phyloP scores from a whole-genome alignment of 35 echinoderm and acorn worm species.

The Patiria miniata region DNA sequence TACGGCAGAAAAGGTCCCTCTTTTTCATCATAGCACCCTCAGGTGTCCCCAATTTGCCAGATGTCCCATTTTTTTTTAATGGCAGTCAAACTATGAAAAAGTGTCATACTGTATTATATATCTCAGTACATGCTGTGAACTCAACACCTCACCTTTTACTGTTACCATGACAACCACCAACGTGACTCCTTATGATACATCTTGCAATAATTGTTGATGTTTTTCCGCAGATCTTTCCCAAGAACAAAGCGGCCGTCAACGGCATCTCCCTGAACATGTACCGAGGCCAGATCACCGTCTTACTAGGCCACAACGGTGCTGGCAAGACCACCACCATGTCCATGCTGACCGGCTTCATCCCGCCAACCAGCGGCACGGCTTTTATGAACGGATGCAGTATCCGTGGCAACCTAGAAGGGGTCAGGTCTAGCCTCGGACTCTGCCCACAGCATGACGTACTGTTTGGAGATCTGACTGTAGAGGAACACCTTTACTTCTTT shows the following conservation, averaged over 20 bases:
- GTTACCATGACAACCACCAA: too few relatives aligned
- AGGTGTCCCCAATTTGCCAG: too few relatives aligned
- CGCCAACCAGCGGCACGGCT: conserved; percentile 60
- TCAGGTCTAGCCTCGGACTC: conserved; percentile 70
- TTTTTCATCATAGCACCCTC: too few relatives aligned
- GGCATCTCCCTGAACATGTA: conserved; percentile 78
- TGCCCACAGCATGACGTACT: conserved; percentile 87
- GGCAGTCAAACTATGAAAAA: too few relatives aligned
- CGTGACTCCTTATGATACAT: too few relatives aligned
- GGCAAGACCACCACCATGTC: conserved; percentile 92
- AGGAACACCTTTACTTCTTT: conserved; percentile 89
- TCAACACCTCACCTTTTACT: too few relatives aligned
- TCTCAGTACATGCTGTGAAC: too few relatives aligned
- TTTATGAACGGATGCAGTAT: conserved; percentile 69
- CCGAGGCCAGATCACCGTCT: conserved; percentile 71
- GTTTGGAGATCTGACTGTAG: conserved; percentile 68
- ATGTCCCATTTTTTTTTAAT: too few relatives aligned
- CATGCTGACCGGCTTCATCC: conserved; percentile 75
- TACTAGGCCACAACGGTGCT: conserved; percentile 86
- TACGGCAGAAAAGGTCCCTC: neutral
- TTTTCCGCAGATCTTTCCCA: neutral
- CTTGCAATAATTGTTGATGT: too few relatives aligned
- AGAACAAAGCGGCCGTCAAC: conserved; percentile 64
- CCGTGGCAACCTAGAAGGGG: conserved; percentile 52
- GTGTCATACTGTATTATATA: too few relatives aligned